Percentiles rank a stretch among this genome's conserved stretches.
phyloP scores from a whole-genome alignment of 1,140 invertebrate species.

The Saccostrea echinata region DNA sequence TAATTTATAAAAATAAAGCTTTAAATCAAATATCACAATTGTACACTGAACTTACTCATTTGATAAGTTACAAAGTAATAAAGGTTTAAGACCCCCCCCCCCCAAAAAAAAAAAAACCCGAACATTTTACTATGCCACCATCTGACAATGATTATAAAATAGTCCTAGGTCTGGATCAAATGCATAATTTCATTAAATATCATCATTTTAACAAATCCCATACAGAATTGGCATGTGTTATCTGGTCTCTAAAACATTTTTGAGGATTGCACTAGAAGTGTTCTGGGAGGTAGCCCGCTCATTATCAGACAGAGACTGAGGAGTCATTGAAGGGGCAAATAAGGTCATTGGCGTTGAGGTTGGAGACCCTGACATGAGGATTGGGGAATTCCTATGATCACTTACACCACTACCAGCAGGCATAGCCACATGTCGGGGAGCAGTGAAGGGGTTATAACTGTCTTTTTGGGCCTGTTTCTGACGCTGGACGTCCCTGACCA shows the following conservation, averaged over 20 bases:
- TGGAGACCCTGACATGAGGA: constrained; percentile 60
- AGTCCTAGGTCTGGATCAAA: not conserved
- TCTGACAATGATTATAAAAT: not conserved
- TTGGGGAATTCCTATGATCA: constrained; percentile 59
- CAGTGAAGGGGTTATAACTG: constrained; percentile 77
- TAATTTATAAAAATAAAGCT: constrained; percentile 35
- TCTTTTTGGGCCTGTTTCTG: constrained; percentile 66
- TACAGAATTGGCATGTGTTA: not conserved
- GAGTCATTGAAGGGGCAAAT: constrained; percentile 49
- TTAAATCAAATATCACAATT: not conserved
- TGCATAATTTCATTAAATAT: not conserved
- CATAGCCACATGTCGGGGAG: constrained; percentile 74
- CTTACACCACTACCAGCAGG: constrained; percentile 50
- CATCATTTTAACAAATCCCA: not conserved
- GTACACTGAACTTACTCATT: not conserved
- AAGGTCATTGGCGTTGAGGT: constrained; percentile 55
- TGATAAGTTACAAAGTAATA: not conserved
- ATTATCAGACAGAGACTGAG: constrained; percentile 44
- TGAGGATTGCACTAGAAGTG: constrained; percentile 71
- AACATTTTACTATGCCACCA: not conserved
- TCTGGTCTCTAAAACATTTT: constrained; percentile 82
- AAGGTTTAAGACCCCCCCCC: not conserved
- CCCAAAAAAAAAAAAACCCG: not conserved
- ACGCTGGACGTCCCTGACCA: constrained; percentile 75
- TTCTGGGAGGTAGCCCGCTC: constrained; percentile 60